Evolutionary conservation across 1,140 invertebrate genomes (phyloP), one percentile per base, ranked within the genome.

Genomic region (Lanistes nyassanus): DNA sequence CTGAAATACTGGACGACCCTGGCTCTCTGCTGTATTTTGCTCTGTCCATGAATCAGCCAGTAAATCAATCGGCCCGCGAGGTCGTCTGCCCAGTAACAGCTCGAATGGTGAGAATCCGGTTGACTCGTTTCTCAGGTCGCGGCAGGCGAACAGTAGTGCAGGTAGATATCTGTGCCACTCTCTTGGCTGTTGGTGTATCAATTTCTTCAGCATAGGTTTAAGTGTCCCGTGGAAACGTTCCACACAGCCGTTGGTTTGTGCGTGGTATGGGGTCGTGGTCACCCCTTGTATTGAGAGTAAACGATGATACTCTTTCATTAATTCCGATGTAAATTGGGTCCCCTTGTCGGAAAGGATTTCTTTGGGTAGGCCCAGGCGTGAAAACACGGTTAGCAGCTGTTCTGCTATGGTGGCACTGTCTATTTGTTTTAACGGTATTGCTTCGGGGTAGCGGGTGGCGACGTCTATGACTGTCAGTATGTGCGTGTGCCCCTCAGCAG

Each of bases 291-390:
- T 34, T n/a, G 76, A 79, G 6, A 82, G 51, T 13, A 81, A 42
- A 16, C 77, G 0, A n/a, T 60, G 36, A 3, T 79, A 70, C 76
- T 81, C 53, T 65, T 79, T 64, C 67, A 65, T 71, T 26, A 73
- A 31, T 3, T 65, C 55, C 39, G 53, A 81, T 29, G 62, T 76
- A 51, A 79, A 81, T 26, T 81, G 76, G 2, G 42, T 74, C 29
- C 76, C 80, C 26, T 42, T 26, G 55, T 82, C 80, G 56, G 58
- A 74, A 42, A 82, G 53, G 6, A 76, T 66, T 56, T 82, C 84
- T 53, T 81, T 53, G 26, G 88, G 90, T 66, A 90, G 76, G 26
- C 89, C 90, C 71, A 89, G 81, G 60, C 82, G 78, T 7, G 80
- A 76, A 81, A 90, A 90, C 5, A 89, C 66, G 34, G 39, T 34